phyloP scores from a whole-genome alignment of 2,797 vertebrate species.

The Cryptoprocta ferox region DNA sequence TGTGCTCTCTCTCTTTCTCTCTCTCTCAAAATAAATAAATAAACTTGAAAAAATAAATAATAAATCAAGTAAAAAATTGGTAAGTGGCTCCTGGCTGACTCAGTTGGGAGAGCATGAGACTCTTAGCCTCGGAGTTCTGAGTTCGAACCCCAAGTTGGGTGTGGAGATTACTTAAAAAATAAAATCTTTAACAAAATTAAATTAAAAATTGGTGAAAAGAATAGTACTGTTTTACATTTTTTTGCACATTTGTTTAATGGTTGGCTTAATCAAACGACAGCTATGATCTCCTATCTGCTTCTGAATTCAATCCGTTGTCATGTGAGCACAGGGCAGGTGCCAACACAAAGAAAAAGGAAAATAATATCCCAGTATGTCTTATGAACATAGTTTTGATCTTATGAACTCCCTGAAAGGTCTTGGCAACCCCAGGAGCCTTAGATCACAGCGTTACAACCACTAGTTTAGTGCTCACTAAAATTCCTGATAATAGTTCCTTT shows the following conservation, averaged over 20 bases:
- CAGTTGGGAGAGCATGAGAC: not conserved
- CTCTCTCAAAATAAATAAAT: too few relatives aligned
- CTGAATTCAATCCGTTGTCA: not conserved
- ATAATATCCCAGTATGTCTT: not conserved
- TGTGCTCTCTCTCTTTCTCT: too few relatives aligned
- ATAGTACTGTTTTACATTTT: not conserved
- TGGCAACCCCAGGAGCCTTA: not conserved
- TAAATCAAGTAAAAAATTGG: not conserved
- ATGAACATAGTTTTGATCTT: not conserved
- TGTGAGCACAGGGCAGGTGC: too few relatives aligned
- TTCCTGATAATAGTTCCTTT: not conserved
- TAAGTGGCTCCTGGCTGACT: not conserved
- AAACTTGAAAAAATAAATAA: too few relatives aligned
- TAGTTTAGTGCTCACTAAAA: not conserved
- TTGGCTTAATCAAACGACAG: not conserved
- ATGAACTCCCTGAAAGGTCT: not conserved
- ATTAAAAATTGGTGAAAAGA: not conserved
- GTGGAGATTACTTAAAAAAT: not conserved
- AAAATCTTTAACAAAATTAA: not conserved
- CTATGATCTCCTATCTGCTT: not conserved
- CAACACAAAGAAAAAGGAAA: not conserved
- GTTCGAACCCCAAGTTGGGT: not conserved
- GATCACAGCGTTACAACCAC: not conserved
- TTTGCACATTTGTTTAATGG: not conserved
- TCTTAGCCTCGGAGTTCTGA: not conserved